Percentiles rank a stretch among this genome's conserved stretches.
Evolutionary conservation across 2,113 vertebrate genomes (phyloP).

Genomic region (Lepus americanus): DNA sequence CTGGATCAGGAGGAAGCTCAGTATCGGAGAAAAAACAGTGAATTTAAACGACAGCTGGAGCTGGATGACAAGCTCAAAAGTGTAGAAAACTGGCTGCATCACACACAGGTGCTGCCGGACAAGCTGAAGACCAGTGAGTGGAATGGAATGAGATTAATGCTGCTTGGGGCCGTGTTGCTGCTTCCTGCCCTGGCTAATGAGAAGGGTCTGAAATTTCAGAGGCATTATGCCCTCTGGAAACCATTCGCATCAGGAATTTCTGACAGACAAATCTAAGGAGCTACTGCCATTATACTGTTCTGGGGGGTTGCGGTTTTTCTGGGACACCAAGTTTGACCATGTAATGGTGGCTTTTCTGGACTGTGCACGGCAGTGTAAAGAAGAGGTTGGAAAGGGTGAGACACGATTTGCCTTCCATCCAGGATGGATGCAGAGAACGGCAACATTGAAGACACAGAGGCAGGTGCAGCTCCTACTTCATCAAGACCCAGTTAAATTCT

Average conservation of each 20-base stretch:
- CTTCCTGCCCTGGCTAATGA: constrained; percentile 98
- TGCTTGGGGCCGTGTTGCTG: constrained; percentile 97
- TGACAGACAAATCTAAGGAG: constrained; percentile 98
- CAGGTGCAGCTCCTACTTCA: constrained; percentile 97
- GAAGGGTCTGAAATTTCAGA: constrained; percentile 98
- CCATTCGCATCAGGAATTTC: constrained; percentile 97
- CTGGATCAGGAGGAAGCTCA: constrained; percentile 96
- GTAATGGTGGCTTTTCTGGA: constrained; percentile 99
- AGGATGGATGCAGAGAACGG: constrained; percentile 99
- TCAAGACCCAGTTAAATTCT: constrained; percentile 99
- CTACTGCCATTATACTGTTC: constrained; percentile 96
- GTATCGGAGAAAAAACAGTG: constrained; percentile 98
- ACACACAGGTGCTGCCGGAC: constrained; percentile 96
- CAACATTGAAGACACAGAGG: constrained; percentile 98
- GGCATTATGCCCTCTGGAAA: constrained; percentile 99
- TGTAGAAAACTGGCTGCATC: constrained; percentile 98
- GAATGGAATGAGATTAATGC: constrained; percentile 99
- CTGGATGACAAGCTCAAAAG: constrained; percentile 98
- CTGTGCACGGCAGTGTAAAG: constrained; percentile 99
- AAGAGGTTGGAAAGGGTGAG: constrained; percentile 98
- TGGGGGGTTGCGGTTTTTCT: constrained; percentile 98
- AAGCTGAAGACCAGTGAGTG: constrained; percentile 97
- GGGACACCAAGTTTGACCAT: constrained; percentile 99
- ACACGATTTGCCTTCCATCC: constrained; percentile 94
- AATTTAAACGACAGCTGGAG: constrained; percentile 98